These are phyloP conservation scores for Eriosoma lanigerum DNA, from an alignment of 1,140 invertebrate genomes.

Conservation along the genomic window DNA sequence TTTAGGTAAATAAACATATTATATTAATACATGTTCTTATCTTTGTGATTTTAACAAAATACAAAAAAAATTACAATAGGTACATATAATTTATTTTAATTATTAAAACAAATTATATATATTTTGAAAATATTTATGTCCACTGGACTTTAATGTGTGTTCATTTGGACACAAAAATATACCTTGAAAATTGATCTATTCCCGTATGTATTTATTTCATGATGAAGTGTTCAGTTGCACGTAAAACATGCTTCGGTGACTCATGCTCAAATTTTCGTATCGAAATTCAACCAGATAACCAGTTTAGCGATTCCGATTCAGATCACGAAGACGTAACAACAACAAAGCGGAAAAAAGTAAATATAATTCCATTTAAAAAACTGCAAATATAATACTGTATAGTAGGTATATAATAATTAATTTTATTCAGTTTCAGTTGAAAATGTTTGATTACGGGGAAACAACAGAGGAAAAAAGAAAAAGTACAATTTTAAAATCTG, in stretches of 20 bases:
- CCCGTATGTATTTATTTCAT: no score
- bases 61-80: no score
- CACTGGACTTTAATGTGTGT: no score
- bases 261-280: background rate
- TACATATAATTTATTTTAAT: no score
- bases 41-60: no score
- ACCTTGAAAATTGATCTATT: no score
- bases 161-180: no score
- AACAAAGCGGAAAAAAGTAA: conserved; percentile 1
- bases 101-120: no score
- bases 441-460: background rate
- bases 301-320: background rate
- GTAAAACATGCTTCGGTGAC: conserved; percentile 10
- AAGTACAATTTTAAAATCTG: conserved; percentile 4
- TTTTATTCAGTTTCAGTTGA: background rate
- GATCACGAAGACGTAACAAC: background rate
- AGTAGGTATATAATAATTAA: background rate
- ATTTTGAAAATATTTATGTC: no score
- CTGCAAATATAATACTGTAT: background rate
- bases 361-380: background rate
- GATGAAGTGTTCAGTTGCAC: background rate
- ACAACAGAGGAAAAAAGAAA: background rate
- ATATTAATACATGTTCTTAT: no score
- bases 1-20: no score
- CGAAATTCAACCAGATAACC: background rate